A percentile compares a stretch with the other conserved stretches of the same genome.
Conservation (phyloP, 2,888 invertebrate species). For the Amaurobius ferox region DNA sequence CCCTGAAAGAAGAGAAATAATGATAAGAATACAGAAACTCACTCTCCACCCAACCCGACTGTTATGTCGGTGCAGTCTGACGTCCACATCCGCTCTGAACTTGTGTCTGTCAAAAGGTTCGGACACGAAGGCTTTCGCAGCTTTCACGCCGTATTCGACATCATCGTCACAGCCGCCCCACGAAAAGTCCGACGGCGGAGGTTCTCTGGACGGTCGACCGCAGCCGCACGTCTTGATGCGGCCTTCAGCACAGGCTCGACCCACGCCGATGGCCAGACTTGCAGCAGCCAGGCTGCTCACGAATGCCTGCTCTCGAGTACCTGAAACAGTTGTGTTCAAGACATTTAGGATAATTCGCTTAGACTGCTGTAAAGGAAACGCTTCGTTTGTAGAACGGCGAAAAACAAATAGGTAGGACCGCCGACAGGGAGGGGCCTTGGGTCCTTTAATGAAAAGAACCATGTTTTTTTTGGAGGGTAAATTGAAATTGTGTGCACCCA, state of each 20-base stretch:
- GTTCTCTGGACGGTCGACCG: slow-evolving; percentile 83
- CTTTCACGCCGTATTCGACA: slow-evolving; percentile 84
- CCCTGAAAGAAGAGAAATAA: too few relatives aligned
- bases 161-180: slow-evolving; percentile 94
- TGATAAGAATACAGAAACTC: too few relatives aligned
- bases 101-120: slow-evolving; percentile 74
- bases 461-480: too few relatives aligned
- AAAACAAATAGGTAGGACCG: too few relatives aligned
- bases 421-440: too few relatives aligned
- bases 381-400: too few relatives aligned
- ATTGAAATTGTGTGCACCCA: too few relatives aligned
- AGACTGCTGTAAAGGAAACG: too few relatives aligned
- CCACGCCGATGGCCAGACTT: slow-evolving; percentile 86
- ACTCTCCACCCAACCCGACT: slow-evolving; percentile 87
- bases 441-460: too few relatives aligned
- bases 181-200: slow-evolving; percentile 85
- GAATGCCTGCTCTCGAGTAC: slow-evolving; percentile 90
- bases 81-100: slow-evolving; percentile 75
- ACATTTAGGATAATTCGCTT: too few relatives aligned
- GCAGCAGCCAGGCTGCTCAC: slow-evolving; percentile 90
- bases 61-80: slow-evolving; percentile 87
- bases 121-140: slow-evolving; percentile 85
- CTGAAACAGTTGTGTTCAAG: too few relatives aligned
- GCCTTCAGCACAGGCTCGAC: slow-evolving; percentile 87
- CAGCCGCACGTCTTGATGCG: slow-evolving; percentile 87